Conservation (phyloP, 2,888 invertebrate species). For the Mesochorus sp. region DNA sequence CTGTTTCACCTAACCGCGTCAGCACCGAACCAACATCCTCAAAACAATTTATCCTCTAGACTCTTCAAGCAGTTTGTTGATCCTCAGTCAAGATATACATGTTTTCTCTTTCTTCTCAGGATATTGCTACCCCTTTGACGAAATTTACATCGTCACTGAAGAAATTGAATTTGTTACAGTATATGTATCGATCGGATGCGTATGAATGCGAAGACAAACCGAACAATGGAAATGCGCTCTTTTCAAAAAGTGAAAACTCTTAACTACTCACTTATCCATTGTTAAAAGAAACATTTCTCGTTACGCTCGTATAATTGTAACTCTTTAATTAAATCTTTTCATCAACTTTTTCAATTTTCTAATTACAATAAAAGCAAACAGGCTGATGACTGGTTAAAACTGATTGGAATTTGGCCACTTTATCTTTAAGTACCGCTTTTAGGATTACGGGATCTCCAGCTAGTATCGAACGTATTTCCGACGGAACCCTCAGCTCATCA, state of each 20-base stretch:
- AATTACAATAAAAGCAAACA: no score
- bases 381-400: no score
- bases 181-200: conserved; percentile 13
- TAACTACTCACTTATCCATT: no score
- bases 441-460: not conserved
- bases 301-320: no score
- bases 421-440: not conserved
- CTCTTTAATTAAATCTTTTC: no score
- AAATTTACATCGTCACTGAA: not conserved
- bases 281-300: no score
- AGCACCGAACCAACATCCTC: not conserved
- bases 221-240: no score
- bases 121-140: not conserved
- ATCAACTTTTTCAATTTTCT: no score
- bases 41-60: not conserved
- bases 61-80: not conserved
- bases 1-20: not conserved
- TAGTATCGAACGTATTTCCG: not conserved
- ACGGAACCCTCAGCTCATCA: not conserved
- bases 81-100: no score
- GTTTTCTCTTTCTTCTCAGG: not conserved
- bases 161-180: not conserved
- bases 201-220: no score
- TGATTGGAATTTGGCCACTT: not conserved
- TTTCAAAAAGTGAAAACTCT: no score